Evolutionary conservation across 2,888 invertebrate species (phyloP).

Genomic region (Bugula neritina): DNA sequence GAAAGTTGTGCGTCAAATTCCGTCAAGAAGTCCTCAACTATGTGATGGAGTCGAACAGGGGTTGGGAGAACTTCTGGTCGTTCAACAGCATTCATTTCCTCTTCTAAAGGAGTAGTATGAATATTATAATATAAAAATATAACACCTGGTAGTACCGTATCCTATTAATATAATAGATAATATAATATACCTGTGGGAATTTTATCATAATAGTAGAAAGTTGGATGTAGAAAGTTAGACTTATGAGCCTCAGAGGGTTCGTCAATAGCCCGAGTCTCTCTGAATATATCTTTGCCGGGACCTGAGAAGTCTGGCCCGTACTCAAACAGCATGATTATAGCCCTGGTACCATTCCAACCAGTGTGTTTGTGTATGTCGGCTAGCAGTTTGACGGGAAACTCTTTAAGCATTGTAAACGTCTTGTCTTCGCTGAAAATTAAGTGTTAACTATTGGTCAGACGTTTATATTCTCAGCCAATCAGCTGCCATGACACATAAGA

Average conservation of each 20-base stretch:
- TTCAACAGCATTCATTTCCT: conserved; percentile 35
- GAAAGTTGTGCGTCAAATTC: conserved; percentile 49
- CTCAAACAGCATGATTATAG: conserved; percentile 51
- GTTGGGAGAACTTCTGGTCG: conserved; percentile 42
- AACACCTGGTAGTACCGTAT: neutral
- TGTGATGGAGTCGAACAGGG: conserved; percentile 51
- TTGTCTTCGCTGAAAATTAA: conserved; percentile 30
- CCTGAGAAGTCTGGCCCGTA: conserved; percentile 54
- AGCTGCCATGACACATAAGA: no score
- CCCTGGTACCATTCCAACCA: conserved; percentile 40
- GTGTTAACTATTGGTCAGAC: neutral
- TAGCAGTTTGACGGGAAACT: conserved; percentile 52
- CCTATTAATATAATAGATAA: neutral
- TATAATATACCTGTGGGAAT: conserved; percentile 54
- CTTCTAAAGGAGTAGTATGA: conserved; percentile 32
- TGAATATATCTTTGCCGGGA: conserved; percentile 53
- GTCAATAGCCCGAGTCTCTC: conserved; percentile 50
- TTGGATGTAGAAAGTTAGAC: conserved; percentile 56
- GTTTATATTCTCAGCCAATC: no score
- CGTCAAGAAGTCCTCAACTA: conserved; percentile 55
- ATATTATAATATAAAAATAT: neutral
- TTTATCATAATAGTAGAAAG: conserved; percentile 52
- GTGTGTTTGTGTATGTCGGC: conserved; percentile 43
- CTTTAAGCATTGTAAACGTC: conserved; percentile 47
- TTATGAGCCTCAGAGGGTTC: conserved; percentile 50